A percentile compares a stretch with the other conserved stretches of the same genome.
phyloP scores from a whole-genome alignment of 2,797 vertebrate species.

The Hirundo rustica region DNA sequence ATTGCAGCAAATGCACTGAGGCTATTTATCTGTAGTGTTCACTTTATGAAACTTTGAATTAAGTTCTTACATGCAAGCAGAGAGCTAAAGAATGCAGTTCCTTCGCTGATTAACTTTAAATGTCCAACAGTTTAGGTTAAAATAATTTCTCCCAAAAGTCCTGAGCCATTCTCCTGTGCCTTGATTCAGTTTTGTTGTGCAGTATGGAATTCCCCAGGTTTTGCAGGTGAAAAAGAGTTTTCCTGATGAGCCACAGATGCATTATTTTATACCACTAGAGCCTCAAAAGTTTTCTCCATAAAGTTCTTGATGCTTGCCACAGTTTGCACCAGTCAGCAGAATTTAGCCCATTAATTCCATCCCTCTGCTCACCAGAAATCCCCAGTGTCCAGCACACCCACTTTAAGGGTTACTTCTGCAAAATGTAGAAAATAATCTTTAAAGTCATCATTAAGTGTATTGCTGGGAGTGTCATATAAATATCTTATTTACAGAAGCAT shows the following conservation, averaged over 20 bases:
- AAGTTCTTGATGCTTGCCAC: neutral
- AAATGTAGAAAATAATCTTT: constrained; percentile 15
- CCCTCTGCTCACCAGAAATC: neutral
- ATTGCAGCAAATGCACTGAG: neutral
- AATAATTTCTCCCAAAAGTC: neutral
- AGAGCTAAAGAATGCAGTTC: neutral
- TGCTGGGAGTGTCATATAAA: constrained; percentile 43
- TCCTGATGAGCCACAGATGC: neutral
- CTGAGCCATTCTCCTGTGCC: neutral
- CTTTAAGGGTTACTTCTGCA: neutral
- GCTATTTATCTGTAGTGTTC: neutral
- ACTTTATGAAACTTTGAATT: neutral
- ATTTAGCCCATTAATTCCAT: neutral
- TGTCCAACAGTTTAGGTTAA: neutral
- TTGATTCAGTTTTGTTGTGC: neutral
- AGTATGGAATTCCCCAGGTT: neutral
- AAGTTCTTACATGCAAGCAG: neutral
- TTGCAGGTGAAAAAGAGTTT: neutral
- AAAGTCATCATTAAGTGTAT: neutral
- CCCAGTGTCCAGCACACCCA: neutral
- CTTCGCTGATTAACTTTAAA: neutral
- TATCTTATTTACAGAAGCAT: constrained; percentile 47
- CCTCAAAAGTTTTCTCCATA: neutral
- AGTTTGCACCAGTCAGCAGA: constrained; percentile 1
- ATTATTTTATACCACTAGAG: neutral